Evolutionary conservation across 2,888 invertebrate genomes (phyloP), one percentile per base, ranked within the genome.

Genomic region (Lottia gigantea): DNA sequence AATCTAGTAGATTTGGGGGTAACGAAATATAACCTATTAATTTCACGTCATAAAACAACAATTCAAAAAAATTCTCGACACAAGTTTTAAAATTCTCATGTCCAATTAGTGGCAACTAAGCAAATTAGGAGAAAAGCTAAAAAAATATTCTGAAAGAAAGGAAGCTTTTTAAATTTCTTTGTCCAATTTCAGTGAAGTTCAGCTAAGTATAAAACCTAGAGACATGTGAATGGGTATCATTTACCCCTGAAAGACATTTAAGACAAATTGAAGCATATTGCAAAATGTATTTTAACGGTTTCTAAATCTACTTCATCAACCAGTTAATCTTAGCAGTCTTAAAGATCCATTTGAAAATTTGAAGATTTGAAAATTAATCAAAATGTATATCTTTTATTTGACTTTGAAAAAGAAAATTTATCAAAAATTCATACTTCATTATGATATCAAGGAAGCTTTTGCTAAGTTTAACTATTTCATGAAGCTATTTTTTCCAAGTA

Each of bases 21-120:
- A 84, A 85, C 80, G 82, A 83, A 85, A 85, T 80, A 84, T 77
- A 81, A 76, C 83, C 82, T 79, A 81, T 83, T 82, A 82, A 81
- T 81, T 75, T 80, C 76, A 78, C 71, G 70, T 69, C 73, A 73
- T 23, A 64, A 74, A 65, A 40, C 40, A 40, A 40, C 40, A 40
- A 40, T 40, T 40, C 40, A 40, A 6, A 72, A 66, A n/a, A 70
- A 19, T n/a, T 66, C 62, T 49, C 19, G 45, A 62, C 7, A 62
- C 40, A 40, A n/a, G 55, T 55, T 55, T 55, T 3, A 2, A 55
- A 55, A 11, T 61, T 61, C 25, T 61, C 6, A 7, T 61, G 19
- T 23, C 14, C 8, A 61, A 61, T 25, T 23, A 23, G 61, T 61
- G 19, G 8, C 8, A 8, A 40, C 15, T 16, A 23, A 66, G 19